These are phyloP conservation scores for Rapana venosa DNA, from an alignment of 2,888 invertebrate species.

Conservation along the genomic window DNA sequence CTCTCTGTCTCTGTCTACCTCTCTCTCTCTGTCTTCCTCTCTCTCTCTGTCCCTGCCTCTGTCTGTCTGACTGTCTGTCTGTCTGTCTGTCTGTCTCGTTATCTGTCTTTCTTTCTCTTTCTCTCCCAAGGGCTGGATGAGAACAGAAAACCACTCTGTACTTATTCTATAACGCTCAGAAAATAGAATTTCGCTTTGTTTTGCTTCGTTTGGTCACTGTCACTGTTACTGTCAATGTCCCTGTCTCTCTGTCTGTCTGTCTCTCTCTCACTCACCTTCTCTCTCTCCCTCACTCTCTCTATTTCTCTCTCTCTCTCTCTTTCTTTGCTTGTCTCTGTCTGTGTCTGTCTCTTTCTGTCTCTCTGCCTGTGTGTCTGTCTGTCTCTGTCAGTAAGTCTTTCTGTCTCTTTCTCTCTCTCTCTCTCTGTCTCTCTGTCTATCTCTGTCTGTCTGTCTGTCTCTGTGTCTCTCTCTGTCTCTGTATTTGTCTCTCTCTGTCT, in stretches of 20 bases:
- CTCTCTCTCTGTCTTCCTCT: background rate
- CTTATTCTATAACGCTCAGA: too few species aligned
- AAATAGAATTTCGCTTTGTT: too few species aligned
- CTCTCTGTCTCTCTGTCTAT: background rate
- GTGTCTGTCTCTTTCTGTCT: conserved; percentile 30
- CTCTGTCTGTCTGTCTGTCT: background rate
- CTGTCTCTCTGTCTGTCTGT: background rate
- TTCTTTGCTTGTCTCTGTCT: conserved; percentile 4
- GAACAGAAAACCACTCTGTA: too few species aligned
- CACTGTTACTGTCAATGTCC: background rate
- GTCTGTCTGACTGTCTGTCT: background rate
- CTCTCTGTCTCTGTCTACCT: background rate
- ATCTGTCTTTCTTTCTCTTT: background rate
- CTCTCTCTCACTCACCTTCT: background rate
- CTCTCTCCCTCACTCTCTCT: background rate
- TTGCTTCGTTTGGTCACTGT: too few species aligned
- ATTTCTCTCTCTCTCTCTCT: background rate
- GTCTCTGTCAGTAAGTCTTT: conserved; percentile 28
- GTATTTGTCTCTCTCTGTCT: background rate
- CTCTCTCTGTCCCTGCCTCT: background rate
- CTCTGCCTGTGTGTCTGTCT: background rate
- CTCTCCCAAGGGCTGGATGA: background rate
- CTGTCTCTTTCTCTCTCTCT: conserved; percentile 29
- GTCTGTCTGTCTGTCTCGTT: background rate
- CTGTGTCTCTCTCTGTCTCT: background rate